Conservation (phyloP, 2,888 invertebrate species). For the Cepaea hortensis region DNA sequence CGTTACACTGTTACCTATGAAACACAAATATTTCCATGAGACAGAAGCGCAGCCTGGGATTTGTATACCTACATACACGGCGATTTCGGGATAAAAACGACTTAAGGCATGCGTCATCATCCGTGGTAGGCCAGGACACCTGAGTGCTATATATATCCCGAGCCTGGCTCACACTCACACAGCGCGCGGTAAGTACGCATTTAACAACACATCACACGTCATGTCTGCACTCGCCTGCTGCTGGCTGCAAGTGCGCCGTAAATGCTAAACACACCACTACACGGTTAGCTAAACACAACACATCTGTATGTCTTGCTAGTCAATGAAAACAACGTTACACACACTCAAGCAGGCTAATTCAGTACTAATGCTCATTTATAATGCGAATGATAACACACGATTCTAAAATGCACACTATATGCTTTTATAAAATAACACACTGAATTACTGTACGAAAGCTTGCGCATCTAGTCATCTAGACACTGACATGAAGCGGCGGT, state of each 20-base stretch:
- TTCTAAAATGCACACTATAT: too few species aligned
- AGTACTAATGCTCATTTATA: too few species aligned
- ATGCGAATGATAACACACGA: too few species aligned
- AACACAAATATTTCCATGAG: background rate
- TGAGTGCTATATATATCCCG: constrained; percentile 6
- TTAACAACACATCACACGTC: background rate
- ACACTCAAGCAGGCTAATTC: too few species aligned
- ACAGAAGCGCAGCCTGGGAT: background rate
- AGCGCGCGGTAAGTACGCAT: background rate
- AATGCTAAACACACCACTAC: background rate
- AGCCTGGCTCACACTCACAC: constrained; percentile 16
- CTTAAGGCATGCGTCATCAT: constrained; percentile 5
- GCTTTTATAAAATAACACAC: too few species aligned
- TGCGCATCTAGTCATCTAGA: too few species aligned
- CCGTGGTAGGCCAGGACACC: constrained; percentile 15
- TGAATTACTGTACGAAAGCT: too few species aligned
- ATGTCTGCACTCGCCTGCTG: background rate
- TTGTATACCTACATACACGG: background rate
- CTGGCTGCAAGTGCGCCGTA: background rate
- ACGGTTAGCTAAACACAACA: background rate
- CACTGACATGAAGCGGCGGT: too few species aligned
- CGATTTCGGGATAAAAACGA: background rate
- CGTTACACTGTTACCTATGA: background rate
- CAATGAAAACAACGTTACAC: too few species aligned
- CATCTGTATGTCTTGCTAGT: background rate